phyloP scores from a whole-genome alignment of 2,797 vertebrate genomes.

The Ctenochaetus hawaiiensis region DNA sequence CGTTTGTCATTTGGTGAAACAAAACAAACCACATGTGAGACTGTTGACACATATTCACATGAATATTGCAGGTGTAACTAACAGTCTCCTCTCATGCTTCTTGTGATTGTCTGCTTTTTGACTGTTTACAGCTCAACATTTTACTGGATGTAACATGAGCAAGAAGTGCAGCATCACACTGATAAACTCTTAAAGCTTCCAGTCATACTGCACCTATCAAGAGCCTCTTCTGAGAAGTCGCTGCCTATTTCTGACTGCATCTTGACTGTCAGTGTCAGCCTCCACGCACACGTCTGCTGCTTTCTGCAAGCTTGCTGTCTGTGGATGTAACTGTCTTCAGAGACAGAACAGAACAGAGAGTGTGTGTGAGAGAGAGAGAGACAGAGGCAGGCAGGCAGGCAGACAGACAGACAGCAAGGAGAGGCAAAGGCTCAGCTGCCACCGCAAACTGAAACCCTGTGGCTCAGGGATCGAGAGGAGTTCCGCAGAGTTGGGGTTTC shows the following conservation, averaged over 20 bases:
- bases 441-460: slow-evolving; percentile 83
- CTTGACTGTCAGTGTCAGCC: slow-evolving; percentile 64
- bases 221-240: slow-evolving; percentile 81
- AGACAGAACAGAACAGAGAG: slow-evolving; percentile 51
- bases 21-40: slow-evolving; percentile 59
- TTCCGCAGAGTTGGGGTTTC: slow-evolving; percentile 79
- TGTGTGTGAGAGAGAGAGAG: slow-evolving; percentile 13
- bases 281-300: slow-evolving; percentile 68
- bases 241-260: slow-evolving; percentile 76
- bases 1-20: slow-evolving; percentile 48
- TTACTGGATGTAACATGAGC: slow-evolving; percentile 55
- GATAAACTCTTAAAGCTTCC: slow-evolving; percentile 63
- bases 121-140: slow-evolving; percentile 34
- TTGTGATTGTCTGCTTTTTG: slow-evolving; percentile 22
- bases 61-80: slow-evolving; percentile 50
- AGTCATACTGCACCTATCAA: slow-evolving; percentile 80
- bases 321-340: slow-evolving; percentile 69
- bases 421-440: slow-evolving; percentile 71
- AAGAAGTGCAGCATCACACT: slow-evolving; percentile 14
- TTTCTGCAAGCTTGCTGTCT: slow-evolving; percentile 65
- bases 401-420: background rate
- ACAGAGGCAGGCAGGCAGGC: slow-evolving; percentile 29
- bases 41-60: slow-evolving; percentile 63
- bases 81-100: slow-evolving; percentile 12
- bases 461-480: slow-evolving; percentile 79